A percentile compares a stretch with the other conserved stretches of the same genome.
These are phyloP conservation scores for Ochropacha duplaris DNA, from an alignment of 2,888 invertebrate genomes.

Conservation along the genomic window DNA sequence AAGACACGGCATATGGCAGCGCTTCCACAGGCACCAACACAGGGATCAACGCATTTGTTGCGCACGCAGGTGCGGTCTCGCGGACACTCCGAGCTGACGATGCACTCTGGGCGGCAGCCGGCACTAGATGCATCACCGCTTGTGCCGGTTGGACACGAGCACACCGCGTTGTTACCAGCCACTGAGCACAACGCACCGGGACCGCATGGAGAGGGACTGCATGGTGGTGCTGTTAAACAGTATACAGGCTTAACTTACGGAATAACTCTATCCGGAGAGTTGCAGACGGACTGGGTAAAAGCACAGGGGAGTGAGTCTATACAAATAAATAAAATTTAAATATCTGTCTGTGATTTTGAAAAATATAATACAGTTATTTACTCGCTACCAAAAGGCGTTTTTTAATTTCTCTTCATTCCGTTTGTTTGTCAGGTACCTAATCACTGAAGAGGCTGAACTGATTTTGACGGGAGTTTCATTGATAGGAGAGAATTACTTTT, in stretches of 20 bases:
- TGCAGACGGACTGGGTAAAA: too few relatives aligned
- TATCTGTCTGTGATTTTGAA: too few relatives aligned
- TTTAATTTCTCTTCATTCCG: too few relatives aligned
- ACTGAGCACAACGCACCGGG: slow-evolving; percentile 87
- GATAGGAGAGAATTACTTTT: too few relatives aligned
- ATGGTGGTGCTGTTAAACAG: slow-evolving; percentile 81
- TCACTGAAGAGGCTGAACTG: too few relatives aligned
- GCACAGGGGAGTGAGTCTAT: too few relatives aligned
- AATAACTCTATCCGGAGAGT: too few relatives aligned
- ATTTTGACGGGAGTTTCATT: too few relatives aligned
- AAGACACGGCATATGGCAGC: slow-evolving; percentile 87
- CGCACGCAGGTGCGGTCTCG: slow-evolving; percentile 90
- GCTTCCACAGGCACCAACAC: slow-evolving; percentile 91
- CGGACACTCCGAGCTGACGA: slow-evolving; percentile 91
- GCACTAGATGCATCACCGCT: slow-evolving; percentile 88
- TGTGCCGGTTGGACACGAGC: slow-evolving; percentile 90
- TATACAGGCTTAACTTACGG: neutral
- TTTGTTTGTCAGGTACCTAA: too few relatives aligned
- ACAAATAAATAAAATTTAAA: too few relatives aligned
- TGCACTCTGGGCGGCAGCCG: slow-evolving; percentile 92
- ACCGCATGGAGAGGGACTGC: slow-evolving; percentile 90
- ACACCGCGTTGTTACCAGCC: slow-evolving; percentile 84
- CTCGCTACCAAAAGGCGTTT: too few relatives aligned
- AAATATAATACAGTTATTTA: too few relatives aligned
- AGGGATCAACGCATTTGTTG: slow-evolving; percentile 91